These are phyloP conservation scores for Drosophila arawakana DNA, from an alignment of 1,140 invertebrate genomes.

Conservation along the genomic window DNA sequence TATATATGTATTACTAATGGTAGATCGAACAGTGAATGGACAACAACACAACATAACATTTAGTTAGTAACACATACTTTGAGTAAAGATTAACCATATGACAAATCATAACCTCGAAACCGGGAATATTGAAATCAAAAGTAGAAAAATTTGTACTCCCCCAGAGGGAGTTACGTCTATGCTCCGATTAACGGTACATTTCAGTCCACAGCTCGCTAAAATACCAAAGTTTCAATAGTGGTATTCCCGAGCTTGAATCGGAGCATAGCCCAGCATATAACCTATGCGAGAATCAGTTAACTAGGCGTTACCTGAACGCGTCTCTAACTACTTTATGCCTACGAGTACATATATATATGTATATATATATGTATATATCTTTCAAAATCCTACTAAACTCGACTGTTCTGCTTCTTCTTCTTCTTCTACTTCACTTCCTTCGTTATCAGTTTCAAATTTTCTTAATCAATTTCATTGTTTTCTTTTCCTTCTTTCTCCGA, in stretches of 20 bases:
- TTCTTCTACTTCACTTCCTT: background rate
- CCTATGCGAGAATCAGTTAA: slow-evolving; percentile 47
- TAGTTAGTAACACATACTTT: slow-evolving; percentile 10
- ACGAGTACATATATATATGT: slow-evolving; percentile 24
- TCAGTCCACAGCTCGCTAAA: too few relatives aligned
- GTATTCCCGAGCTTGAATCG: too few relatives aligned
- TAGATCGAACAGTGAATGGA: slow-evolving; percentile 60
- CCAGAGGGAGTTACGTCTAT: too few relatives aligned
- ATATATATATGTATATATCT: slow-evolving; percentile 8
- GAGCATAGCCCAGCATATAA: slow-evolving; percentile 4
- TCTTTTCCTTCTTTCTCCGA: slow-evolving; percentile 27
- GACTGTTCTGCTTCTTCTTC: slow-evolving; percentile 5
- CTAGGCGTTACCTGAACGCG: slow-evolving; percentile 57
- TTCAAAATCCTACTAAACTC: slow-evolving; percentile 13
- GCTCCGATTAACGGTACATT: too few relatives aligned
- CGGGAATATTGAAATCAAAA: background rate
- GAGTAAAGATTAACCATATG: slow-evolving; percentile 11
- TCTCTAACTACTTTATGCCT: slow-evolving; percentile 49
- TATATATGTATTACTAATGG: slow-evolving; percentile 7
- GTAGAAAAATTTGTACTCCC: too few relatives aligned
- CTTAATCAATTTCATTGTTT: slow-evolving; percentile 20
- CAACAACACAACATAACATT: slow-evolving; percentile 75
- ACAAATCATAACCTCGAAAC: background rate
- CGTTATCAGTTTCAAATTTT: slow-evolving; percentile 3
- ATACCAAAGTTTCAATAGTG: too few relatives aligned